phyloP scores from a whole-genome alignment of 2,888 invertebrate species.

The Andrena dorsata region DNA sequence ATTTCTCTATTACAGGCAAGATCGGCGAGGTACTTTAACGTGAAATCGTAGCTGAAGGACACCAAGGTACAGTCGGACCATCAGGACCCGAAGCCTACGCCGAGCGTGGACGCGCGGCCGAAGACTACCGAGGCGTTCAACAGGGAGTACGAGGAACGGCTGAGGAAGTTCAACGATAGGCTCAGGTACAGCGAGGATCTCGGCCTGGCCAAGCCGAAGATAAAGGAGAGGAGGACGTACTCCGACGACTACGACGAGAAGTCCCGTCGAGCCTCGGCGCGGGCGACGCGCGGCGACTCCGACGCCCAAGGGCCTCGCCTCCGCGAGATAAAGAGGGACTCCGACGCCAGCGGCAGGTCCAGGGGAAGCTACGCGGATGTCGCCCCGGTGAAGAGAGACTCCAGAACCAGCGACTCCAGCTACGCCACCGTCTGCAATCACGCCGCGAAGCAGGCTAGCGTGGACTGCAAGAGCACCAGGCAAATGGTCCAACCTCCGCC shows the following conservation, averaged over 20 bases:
- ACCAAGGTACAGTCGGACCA: slow-evolving; percentile 44
- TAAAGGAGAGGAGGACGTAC: slow-evolving; percentile 73
- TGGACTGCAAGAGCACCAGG: slow-evolving; percentile 68
- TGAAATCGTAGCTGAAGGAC: slow-evolving; percentile 41
- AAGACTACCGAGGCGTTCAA: slow-evolving; percentile 24
- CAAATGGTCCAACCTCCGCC: slow-evolving; percentile 67
- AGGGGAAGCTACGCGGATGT: slow-evolving; percentile 51
- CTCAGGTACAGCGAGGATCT: slow-evolving; percentile 70
- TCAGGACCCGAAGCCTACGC: not conserved
- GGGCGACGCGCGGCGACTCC: not conserved
- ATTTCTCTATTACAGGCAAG: no score
- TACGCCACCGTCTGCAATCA: slow-evolving; percentile 63
- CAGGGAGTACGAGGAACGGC: slow-evolving; percentile 64
- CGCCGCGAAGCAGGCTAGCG: slow-evolving; percentile 66
- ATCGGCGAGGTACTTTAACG: not conserved
- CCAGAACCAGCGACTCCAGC: slow-evolving; percentile 64
- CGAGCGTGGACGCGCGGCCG: not conserved
- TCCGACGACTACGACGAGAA: slow-evolving; percentile 78
- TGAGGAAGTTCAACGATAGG: slow-evolving; percentile 69
- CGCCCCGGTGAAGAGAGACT: slow-evolving; percentile 54
- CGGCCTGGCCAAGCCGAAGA: slow-evolving; percentile 42
- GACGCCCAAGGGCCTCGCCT: not conserved
- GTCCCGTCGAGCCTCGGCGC: slow-evolving; percentile 41
- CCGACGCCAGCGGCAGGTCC: slow-evolving; percentile 57
- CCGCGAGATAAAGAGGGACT: slow-evolving; percentile 53